These are phyloP conservation scores for Theristicus caerulescens DNA, from an alignment of 2,113 vertebrate species.

Conservation along the genomic window DNA sequence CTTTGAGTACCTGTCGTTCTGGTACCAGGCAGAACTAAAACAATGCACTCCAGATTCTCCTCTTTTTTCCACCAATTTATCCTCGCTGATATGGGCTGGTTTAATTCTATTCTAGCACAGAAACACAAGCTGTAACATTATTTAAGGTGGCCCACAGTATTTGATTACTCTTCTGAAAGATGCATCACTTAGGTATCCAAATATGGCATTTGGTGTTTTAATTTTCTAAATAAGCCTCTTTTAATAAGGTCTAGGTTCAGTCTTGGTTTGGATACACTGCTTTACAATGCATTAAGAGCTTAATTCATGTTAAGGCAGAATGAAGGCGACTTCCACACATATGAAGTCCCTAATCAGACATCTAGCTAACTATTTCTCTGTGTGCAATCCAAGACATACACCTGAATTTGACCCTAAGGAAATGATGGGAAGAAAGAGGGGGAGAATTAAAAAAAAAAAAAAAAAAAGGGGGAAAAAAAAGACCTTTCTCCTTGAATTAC, in stretches of 20 bases:
- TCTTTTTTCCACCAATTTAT: not conserved
- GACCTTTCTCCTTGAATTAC: not conserved
- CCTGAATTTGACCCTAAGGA: not conserved
- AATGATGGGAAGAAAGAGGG: not conserved
- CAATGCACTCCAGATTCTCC: not conserved
- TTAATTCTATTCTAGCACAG: not conserved
- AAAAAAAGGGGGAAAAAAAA: too few relatives aligned
- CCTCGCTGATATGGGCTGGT: accelerated
- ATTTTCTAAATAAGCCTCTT: not conserved
- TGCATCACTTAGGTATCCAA: not conserved
- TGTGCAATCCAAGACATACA: not conserved
- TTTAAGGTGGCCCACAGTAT: not conserved
- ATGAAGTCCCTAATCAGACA: not conserved
- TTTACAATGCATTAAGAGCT: not conserved
- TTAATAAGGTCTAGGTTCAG: not conserved
- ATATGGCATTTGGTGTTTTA: not conserved
- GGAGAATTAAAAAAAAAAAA: not conserved
- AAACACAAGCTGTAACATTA: not conserved
- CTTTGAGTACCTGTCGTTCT: not conserved
- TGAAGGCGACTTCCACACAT: not conserved
- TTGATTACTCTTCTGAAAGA: not conserved
- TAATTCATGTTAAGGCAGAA: not conserved
- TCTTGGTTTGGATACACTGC: not conserved
- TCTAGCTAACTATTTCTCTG: not conserved
- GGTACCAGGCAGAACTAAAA: not conserved